phyloP scores from a whole-genome alignment of 2,797 vertebrate species.

The Silurus lanzhouensis region DNA sequence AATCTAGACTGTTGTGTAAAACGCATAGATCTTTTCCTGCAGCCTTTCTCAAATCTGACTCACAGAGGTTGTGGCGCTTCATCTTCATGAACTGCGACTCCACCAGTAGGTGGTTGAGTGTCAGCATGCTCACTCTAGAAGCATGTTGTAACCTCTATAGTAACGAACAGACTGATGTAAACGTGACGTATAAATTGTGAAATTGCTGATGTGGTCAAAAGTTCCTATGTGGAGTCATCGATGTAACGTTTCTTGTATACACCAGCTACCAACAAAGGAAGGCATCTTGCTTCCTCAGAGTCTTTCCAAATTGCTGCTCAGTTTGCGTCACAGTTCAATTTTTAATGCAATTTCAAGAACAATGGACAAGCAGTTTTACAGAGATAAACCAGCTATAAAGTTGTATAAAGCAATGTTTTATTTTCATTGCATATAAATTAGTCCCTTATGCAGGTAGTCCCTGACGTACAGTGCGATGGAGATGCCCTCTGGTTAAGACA shows the following conservation, averaged over 20 bases:
- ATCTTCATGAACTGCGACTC: neutral
- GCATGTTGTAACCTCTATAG: neutral
- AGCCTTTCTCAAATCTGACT: neutral
- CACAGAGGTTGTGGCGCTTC: neutral
- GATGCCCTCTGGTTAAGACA: no score
- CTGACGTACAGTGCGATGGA: no score
- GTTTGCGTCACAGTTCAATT: neutral
- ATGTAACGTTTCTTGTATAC: neutral
- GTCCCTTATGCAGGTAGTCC: no score
- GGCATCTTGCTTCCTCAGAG: neutral
- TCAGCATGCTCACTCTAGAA: neutral
- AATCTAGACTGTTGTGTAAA: no score
- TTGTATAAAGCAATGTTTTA: no score
- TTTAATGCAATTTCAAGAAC: no score
- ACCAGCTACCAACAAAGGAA: neutral
- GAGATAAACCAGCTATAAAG: no score
- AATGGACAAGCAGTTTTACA: no score
- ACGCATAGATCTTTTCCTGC: neutral
- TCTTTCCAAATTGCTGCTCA: neutral
- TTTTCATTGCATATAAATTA: no score
- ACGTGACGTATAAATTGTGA: neutral
- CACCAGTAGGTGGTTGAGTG: neutral
- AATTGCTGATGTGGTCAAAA: neutral
- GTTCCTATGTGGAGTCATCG: neutral
- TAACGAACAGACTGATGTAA: no score